Evolutionary conservation across 2,888 invertebrate species (phyloP).

Genomic region (Isoperla grammatica): DNA sequence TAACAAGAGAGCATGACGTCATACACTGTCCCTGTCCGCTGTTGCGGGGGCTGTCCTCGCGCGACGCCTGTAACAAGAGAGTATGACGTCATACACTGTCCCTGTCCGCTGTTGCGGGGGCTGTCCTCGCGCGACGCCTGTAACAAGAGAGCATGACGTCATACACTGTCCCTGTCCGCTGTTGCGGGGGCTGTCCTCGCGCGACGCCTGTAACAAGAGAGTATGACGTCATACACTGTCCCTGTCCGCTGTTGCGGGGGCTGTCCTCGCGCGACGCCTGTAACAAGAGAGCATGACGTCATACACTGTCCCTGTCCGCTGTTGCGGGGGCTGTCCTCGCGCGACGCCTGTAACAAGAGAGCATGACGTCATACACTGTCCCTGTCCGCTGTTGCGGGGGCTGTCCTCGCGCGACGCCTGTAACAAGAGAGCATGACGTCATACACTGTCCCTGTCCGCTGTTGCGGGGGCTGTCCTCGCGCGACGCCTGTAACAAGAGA

Average conservation of each 20-base stretch:
- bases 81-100: too few relatives aligned
- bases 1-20: conserved; percentile 30
- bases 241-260: conserved; percentile 34
- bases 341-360: conserved; percentile 42
- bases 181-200: conserved; percentile 40
- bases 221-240: too few relatives aligned
- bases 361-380: too few relatives aligned
- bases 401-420: conserved; percentile 46
- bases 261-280: conserved; percentile 46
- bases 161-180: too few relatives aligned
- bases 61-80: conserved; percentile 42
- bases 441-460: too few relatives aligned
- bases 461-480: conserved; percentile 40
- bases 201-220: conserved; percentile 42
- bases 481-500: conserved; percentile 42
- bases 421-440: conserved; percentile 30
- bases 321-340: conserved; percentile 40
- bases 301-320: too few relatives aligned
- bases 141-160: conserved; percentile 30
- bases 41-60: conserved; percentile 40
- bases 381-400: conserved; percentile 34
- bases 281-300: conserved; percentile 30
- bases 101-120: conserved; percentile 34
- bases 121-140: conserved; percentile 46
- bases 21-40: too few relatives aligned